Evolutionary conservation across 2,888 invertebrate genomes (phyloP), one percentile per base, ranked within the genome.

Genomic region (Villa cingulata): DNA sequence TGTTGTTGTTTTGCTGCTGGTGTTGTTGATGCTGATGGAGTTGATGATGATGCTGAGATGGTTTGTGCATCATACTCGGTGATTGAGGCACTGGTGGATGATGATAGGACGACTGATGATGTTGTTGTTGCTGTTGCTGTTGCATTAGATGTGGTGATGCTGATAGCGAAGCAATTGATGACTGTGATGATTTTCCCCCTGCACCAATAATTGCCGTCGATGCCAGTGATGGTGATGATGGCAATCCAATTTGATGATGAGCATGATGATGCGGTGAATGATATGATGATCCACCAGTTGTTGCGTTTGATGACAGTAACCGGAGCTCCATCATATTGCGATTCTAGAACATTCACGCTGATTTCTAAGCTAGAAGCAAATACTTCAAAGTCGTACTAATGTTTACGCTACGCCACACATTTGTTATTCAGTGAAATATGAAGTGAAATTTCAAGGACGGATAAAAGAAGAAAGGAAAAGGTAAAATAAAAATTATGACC

Each of bases 311-410:
- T 58, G 49, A 64, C 63, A 62, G 65, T 62, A 65, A 72, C 55
- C 61, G 65, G 56, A 62, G 63, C 64, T 61, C 67, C 69, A 62
- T 65, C 57, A 66, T 63, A 56, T 67, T 67, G 57, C 65, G 64
- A 62, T 67, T 67, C 66, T 67, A 64, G 58, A 67, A 67, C 62
- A 64, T 59, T 60, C 58, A 66, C 59, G 64, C 64, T 62, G 57
- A 65, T 60, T 59, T 60, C 61, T 59, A 58, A 57, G 58, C 60
- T 58, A 59, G 56, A 58, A 56, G 56, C 54, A 53, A 54, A 57
- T 55, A 54, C 53, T 56, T 57, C 54, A 57, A 53, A 57, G 54
- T 57, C 55, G 56, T 54, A 56, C 58, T 54, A 55, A 52, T 48
- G 41, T 52, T 54, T 54, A 52, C 46, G 45, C 52, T 50, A 50